Percentiles rank a stretch among this genome's conserved stretches.
These are phyloP conservation scores for Melanotaenia maccullochi DNA, from an alignment of 2,797 vertebrate species.

Conservation along the genomic window DNA sequence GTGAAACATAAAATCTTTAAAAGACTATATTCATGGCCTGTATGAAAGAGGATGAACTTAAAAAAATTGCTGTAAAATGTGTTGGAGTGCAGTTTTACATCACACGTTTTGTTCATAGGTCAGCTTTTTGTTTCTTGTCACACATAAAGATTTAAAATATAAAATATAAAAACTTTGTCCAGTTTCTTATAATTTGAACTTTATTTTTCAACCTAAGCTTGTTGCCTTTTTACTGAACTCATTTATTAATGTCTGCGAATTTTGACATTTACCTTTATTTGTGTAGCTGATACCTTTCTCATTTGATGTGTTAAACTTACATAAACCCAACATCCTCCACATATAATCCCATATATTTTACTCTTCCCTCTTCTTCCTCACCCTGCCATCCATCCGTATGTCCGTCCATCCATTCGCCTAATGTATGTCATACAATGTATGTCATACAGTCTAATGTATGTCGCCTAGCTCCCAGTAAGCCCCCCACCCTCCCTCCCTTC, in stretches of 20 bases:
- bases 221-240: neutral
- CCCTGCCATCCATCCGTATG: constrained; percentile 25
- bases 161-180: neutral
- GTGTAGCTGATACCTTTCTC: constrained; percentile 1
- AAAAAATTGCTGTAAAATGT: neutral
- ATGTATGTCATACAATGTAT: constrained; percentile 7
- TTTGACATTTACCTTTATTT: neutral
- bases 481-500: constrained; percentile 23
- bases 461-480: constrained; percentile 50
- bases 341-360: constrained; percentile 11
- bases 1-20: neutral
- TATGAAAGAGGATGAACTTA: neutral
- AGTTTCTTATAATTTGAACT: neutral
- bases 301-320: constrained; percentile 17
- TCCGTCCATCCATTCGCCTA: constrained; percentile 27
- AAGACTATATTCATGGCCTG: neutral
- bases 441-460: constrained; percentile 9
- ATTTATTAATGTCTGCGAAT: neutral
- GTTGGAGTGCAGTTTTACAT: neutral
- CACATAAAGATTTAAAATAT: neutral
- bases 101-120: neutral
- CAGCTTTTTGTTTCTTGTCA: neutral
- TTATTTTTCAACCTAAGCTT: neutral
- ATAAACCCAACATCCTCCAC: neutral
- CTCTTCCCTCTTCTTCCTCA: constrained; percentile 5